A percentile compares a stretch with the other conserved stretches of the same genome.
Conservation (phyloP, 2,113 vertebrate genomes). For the Daphoenositta chrysoptera region DNA sequence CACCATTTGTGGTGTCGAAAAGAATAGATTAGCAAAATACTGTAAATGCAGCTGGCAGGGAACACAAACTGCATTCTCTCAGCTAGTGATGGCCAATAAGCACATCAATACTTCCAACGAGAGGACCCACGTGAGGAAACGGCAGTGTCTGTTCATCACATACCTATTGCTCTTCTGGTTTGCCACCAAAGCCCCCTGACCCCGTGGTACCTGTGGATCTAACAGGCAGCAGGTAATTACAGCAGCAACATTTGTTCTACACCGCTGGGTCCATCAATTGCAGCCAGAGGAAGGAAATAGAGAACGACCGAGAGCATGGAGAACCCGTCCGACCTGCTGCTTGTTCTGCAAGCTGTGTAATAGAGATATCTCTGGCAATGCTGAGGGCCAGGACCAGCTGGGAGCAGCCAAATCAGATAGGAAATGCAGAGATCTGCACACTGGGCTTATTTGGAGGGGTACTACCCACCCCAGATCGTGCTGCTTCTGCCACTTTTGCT, state of each 20-base stretch:
- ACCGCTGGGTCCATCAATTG: not conserved
- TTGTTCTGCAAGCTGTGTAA: not conserved
- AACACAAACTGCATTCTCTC: not conserved
- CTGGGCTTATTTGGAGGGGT: not conserved
- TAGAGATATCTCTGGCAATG: not conserved
- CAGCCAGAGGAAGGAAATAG: not conserved
- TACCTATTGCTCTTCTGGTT: not conserved
- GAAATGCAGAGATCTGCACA: not conserved
- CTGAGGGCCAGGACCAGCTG: not conserved
- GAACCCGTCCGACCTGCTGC: not conserved
- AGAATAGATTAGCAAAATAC: constrained; percentile 16
- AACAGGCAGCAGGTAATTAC: constrained; percentile 10
- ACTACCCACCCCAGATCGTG: not conserved
- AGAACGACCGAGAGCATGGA: not conserved
- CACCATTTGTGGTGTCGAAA: not conserved
- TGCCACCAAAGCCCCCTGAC: not conserved
- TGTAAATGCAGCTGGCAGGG: constrained; percentile 30
- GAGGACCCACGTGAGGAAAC: not conserved
- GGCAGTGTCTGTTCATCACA: not conserved
- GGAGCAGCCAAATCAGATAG: not conserved
- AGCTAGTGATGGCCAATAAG: not conserved
- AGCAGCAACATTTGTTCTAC: not conserved
- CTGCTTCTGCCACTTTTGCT: not conserved
- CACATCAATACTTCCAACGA: not conserved
- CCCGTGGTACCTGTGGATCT: not conserved